phyloP scores from a whole-genome alignment of 1,140 invertebrate species.

The Eriocheir sinensis region DNA sequence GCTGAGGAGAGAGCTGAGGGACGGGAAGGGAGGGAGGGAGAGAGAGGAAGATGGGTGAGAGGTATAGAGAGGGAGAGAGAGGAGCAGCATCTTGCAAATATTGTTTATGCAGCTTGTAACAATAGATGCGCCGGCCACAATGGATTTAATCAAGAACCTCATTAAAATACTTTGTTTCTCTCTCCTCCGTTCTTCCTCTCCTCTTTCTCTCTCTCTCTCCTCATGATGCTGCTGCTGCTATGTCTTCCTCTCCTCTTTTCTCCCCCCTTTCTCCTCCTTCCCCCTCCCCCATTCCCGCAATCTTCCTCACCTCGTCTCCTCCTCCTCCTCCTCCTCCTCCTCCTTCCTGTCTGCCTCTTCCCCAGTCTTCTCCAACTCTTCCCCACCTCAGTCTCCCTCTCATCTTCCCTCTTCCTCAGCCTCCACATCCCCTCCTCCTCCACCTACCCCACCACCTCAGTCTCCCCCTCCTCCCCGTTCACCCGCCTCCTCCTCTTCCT shows the following conservation, averaged over 20 bases:
- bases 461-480: neutral
- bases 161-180: constrained; percentile 13
- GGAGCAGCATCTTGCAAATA: neutral
- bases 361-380: neutral
- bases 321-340: neutral
- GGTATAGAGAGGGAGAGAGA: neutral
- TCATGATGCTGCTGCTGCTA: no score
- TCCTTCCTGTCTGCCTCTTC: no score
- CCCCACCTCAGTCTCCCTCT: no score
- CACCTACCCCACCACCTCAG: neutral
- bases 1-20: no score
- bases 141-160: constrained; percentile 15
- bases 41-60: neutral
- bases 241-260: neutral
- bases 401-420: no score
- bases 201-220: no score
- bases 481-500: no score
- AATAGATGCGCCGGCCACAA: neutral
- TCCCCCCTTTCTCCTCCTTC: neutral
- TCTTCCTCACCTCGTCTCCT: no score
- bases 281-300: neutral
- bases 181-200: neutral
- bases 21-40: neutral
- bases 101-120: constrained; percentile 5
- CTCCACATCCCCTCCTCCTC: neutral